These are phyloP conservation scores for Ageneiosus marmoratus DNA, from an alignment of 2,113 vertebrate species.

Conservation along the genomic window DNA sequence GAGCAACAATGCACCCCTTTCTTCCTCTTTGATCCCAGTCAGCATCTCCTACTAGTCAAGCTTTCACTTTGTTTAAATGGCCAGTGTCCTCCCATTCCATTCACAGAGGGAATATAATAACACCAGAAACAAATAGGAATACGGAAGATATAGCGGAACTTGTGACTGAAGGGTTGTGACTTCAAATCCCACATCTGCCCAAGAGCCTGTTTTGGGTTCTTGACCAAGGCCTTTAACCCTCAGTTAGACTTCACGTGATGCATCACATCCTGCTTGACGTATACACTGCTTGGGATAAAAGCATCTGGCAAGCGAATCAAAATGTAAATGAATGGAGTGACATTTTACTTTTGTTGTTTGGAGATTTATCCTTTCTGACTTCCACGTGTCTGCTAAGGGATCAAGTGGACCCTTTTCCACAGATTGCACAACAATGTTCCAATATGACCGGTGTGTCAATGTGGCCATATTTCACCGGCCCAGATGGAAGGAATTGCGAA, in stretches of 20 bases:
- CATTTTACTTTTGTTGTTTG: neutral
- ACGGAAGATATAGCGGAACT: neutral
- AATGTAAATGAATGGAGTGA: constrained; percentile 22
- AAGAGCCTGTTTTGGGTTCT: neutral
- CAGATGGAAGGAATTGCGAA: constrained; percentile 27
- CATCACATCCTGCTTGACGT: neutral
- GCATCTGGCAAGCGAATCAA: neutral
- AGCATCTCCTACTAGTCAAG: constrained; percentile 4
- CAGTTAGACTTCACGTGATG: neutral
- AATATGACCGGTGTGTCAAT: constrained; percentile 15
- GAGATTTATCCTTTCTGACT: constrained; percentile 19
- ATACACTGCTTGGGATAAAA: neutral
- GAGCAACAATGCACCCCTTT: constrained; percentile 32
- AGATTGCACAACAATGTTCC: constrained; percentile 28
- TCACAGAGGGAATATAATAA: constrained; percentile 5
- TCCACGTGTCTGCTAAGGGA: neutral
- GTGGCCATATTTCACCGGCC: constrained; percentile 20
- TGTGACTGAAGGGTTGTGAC: neutral
- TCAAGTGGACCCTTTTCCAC: constrained; percentile 12
- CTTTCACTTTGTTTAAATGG: constrained; percentile 29
- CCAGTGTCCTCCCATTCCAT: constrained; percentile 7
- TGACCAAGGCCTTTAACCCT: neutral
- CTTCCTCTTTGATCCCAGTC: constrained; percentile 26
- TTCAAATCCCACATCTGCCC: neutral
- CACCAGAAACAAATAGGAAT: neutral